These are phyloP conservation scores for Gymnorhina tibicen DNA, from an alignment of 2,113 vertebrate species.

Conservation along the genomic window DNA sequence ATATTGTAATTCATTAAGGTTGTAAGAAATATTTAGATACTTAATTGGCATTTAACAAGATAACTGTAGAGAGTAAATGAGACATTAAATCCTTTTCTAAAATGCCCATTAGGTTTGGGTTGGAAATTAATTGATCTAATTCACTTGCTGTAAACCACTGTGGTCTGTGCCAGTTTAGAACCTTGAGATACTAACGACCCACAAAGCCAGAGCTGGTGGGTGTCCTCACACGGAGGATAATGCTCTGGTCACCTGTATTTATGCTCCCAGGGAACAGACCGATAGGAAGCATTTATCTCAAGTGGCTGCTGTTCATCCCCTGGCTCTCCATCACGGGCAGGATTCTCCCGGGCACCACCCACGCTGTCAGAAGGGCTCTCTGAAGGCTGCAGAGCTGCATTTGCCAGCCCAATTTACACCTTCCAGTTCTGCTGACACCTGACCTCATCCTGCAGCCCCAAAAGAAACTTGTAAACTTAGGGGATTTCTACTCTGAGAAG, in stretches of 20 bases:
- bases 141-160: slow-evolving; percentile 71
- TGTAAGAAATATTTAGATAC: slow-evolving; percentile 81
- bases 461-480: neutral
- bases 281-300: neutral
- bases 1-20: slow-evolving; percentile 76
- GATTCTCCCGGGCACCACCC: neutral
- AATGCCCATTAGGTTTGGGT: slow-evolving; percentile 78
- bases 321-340: neutral
- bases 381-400: neutral
- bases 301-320: neutral
- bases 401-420: neutral
- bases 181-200: slow-evolving; percentile 34
- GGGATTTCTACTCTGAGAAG: neutral
- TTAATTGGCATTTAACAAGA: slow-evolving; percentile 84
- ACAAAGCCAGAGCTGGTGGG: neutral
- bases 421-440: neutral
- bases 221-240: neutral
- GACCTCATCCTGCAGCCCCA: neutral
- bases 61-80: slow-evolving; percentile 78
- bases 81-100: slow-evolving; percentile 82
- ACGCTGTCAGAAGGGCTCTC: fast-evolving
- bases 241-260: neutral
- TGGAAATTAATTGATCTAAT: slow-evolving; percentile 81
- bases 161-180: slow-evolving; percentile 49
- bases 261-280: neutral